Evolutionary conservation across 2,797 vertebrate species (phyloP), one percentile per base, ranked within the genome.

Genomic region (Poeciliopsis presidionis): DNA sequence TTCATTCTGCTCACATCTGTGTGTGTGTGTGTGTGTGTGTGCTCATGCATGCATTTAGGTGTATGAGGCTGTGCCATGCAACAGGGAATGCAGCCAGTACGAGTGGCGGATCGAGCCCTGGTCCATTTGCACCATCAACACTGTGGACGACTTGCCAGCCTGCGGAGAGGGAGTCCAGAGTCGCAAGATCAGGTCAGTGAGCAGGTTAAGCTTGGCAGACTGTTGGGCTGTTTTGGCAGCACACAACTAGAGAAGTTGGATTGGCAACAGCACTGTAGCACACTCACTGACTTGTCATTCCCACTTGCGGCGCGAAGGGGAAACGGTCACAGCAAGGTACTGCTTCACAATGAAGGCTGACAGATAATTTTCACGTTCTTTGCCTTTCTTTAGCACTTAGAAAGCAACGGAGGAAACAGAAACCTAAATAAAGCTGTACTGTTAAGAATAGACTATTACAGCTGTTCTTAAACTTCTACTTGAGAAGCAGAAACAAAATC

Each of bases 91-190:
- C 92, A 94, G 93, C 95, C 96, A 95, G 85, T 96, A 97, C 79
- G 92, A 95, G 77, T 99, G 98, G 98, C 92, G 91, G 87, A 95
- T 91, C 57, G 97, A 97, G 84, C 95, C 96, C 0, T 99, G 98
- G 98, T 98, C 97, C 92, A 96, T 96, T 20, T 99, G 98, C 91
- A 97, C 96, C 94, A 96, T 98, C 95, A 97, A 95, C 94, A 94
- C 93, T 1, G 96, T 97, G 88, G 95, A 97, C 57, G 95, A 96
- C 86, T 92, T 95, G 80, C 95, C 95, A 61, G 95, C 93, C 82
- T 99, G 98, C 79, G 98, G 97, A 79, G 96, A 96, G 93, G 98
- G 97, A 94, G 97, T 95, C 59, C 97, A 97, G 89, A 97, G 96
- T 74, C 97, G 97, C 85, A 96, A 96, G 95, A 96, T 97, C 94